These are phyloP conservation scores for Gymnodraco acuticeps DNA, from an alignment of 2,797 vertebrate species.

Conservation along the genomic window DNA sequence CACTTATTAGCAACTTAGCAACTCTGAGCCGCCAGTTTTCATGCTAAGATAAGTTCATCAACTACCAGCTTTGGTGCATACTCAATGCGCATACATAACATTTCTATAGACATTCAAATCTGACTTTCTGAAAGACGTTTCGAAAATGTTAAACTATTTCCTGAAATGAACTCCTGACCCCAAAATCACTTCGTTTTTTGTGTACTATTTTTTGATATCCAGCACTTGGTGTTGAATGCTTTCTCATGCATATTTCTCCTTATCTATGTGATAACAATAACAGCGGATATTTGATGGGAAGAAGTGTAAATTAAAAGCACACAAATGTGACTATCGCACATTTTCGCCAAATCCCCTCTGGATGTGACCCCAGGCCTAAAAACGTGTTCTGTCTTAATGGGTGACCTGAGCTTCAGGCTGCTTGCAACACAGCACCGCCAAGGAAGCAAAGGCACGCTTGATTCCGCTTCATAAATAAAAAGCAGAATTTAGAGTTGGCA, in stretches of 20 bases:
- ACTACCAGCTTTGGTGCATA: not conserved
- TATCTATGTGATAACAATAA: not conserved
- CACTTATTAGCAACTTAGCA: no score
- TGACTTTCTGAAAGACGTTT: not conserved
- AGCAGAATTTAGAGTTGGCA: constrained; percentile 65
- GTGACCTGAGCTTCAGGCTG: constrained; percentile 19
- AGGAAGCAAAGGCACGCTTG: constrained; percentile 40
- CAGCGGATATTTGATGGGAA: constrained; percentile 35
- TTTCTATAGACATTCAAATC: not conserved
- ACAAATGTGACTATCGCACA: constrained; percentile 22
- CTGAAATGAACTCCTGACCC: not conserved
- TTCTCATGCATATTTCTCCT: not conserved
- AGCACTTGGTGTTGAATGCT: constrained; percentile 2
- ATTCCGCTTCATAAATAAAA: constrained; percentile 67
- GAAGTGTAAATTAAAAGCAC: constrained; percentile 44
- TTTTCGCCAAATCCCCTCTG: constrained; percentile 28
- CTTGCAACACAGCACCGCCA: constrained; percentile 40
- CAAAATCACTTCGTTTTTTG: not conserved
- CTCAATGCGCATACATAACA: not conserved
- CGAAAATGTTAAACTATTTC: not conserved
- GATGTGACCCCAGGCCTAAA: constrained; percentile 27
- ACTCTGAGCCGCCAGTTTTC: not conserved
- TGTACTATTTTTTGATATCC: not conserved
- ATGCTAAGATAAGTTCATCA: constrained; percentile 5
- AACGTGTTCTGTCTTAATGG: constrained; percentile 20